Base-by-base conservation (phyloP, 2,888 invertebrate species). In the Panzeria rudis region DNA sequence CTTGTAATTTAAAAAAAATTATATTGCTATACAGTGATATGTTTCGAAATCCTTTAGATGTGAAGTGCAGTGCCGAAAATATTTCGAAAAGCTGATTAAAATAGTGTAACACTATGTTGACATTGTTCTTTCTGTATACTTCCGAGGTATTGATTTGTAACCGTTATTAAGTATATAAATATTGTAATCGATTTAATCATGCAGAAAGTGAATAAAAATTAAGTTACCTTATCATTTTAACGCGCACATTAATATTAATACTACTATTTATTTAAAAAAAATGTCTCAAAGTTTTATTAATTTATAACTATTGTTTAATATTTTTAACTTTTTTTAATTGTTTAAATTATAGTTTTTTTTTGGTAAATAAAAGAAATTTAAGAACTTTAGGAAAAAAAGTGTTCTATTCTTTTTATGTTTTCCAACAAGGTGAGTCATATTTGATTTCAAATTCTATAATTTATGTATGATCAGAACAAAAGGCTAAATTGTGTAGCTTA, bases 271-370 rank as follows among this genome's bases (percentile, higher is more conserved):
- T n/a, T 25, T 54, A 25, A 25, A 50, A 52, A 0, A 41, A 44
- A n/a, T 68, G 11, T 62, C 47, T 68, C 8, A 83, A 72, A 78
- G 78, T 83, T 73, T 78, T 83, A 73, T 52, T 78, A 83, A 54
- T 44, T 69, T 20, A 17, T 83, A 78, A 78, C 68, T 73, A 59
- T 47, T 44, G 15, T 71, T 61, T 32, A 52, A 17, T 69, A 44
- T 25, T 68, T 23, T 32, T 47, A 44, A 8, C 13, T 38, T 38
- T 29, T 64, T 29, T 0, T 29, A 41, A 23, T 59, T 17, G n/a
- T 47, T 29, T 44, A 44, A 44, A 1, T 44, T 15, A 7, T 6
- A 23, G 5, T 7, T 25, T 15, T 25, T 25, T 54, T 25, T 41
- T 17, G 17, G 17, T 1, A 35, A 32, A 20, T 41, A n/a, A 62